Percentiles rank a stretch among this genome's conserved stretches.
These are phyloP conservation scores for Lepidochrysops patricia DNA, from an alignment of 2,888 invertebrate genomes.

Conservation along the genomic window DNA sequence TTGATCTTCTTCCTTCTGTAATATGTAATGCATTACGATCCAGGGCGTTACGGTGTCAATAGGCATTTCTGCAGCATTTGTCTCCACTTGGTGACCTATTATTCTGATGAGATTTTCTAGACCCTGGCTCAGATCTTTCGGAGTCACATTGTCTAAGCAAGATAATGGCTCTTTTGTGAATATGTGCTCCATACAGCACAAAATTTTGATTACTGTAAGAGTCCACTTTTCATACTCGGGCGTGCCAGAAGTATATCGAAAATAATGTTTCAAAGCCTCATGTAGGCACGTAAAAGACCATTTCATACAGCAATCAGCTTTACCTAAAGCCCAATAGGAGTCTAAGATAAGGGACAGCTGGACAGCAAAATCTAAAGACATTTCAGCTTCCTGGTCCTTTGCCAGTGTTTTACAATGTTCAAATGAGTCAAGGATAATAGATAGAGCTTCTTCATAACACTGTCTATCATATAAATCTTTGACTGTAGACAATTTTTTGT, in stretches of 20 bases:
- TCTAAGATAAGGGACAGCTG: slow-evolving; percentile 78
- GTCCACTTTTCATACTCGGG: slow-evolving; percentile 65
- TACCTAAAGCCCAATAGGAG: slow-evolving; percentile 77
- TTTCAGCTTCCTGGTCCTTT: slow-evolving; percentile 57
- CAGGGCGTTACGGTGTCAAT: slow-evolving; percentile 84
- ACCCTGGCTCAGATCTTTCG: slow-evolving; percentile 77
- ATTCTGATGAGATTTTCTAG: slow-evolving; percentile 84
- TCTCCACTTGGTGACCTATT: slow-evolving; percentile 86
- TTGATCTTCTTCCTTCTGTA: slow-evolving; percentile 82
- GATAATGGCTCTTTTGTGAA: slow-evolving; percentile 55
- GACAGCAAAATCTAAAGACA: slow-evolving; percentile 71
- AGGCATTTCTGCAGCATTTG: slow-evolving; percentile 77
- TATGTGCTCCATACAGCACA: slow-evolving; percentile 63
- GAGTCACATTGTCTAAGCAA: slow-evolving; percentile 69
- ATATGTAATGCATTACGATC: slow-evolving; percentile 87
- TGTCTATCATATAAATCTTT: slow-evolving; percentile 78
- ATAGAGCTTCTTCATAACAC: slow-evolving; percentile 78
- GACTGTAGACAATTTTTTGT: slow-evolving; percentile 76
- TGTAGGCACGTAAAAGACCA: slow-evolving; percentile 86
- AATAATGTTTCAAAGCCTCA: slow-evolving; percentile 80
- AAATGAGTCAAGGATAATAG: slow-evolving; percentile 80
- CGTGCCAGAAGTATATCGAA: slow-evolving; percentile 57
- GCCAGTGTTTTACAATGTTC: slow-evolving; percentile 66
- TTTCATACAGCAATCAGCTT: slow-evolving; percentile 78
- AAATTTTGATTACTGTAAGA: slow-evolving; percentile 56